These are phyloP conservation scores for Leucoraja erinaceus DNA, from an alignment of 2,113 vertebrate genomes.

Conservation along the genomic window DNA sequence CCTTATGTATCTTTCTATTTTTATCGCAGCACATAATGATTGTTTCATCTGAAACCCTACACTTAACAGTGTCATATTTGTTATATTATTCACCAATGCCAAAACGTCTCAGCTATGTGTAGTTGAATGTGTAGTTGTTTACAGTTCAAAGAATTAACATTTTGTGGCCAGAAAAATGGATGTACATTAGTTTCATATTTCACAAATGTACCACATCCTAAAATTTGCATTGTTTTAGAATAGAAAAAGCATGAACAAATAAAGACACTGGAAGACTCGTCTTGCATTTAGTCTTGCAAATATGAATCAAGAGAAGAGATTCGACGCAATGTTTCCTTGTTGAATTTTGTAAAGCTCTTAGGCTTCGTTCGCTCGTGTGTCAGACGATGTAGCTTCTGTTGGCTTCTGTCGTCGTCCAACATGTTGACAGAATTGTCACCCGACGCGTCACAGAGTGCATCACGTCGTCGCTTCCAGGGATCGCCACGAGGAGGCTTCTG, in stretches of 20 bases:
- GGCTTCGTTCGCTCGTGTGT: no score
- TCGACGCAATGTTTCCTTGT: neutral
- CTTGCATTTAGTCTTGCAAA: neutral
- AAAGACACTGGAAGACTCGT: neutral
- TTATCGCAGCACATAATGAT: slow-evolving; percentile 1
- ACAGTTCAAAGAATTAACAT: slow-evolving; percentile 19
- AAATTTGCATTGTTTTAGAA: neutral
- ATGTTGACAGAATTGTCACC: no score
- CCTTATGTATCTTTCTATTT: slow-evolving; percentile 29
- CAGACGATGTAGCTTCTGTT: no score
- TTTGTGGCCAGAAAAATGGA: neutral
- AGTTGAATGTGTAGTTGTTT: neutral
- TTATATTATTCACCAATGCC: slow-evolving; percentile 15
- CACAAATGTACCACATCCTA: neutral
- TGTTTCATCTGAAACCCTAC: slow-evolving; percentile 30
- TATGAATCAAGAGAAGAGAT: neutral
- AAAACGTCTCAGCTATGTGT: slow-evolving; percentile 21
- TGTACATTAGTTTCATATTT: neutral
- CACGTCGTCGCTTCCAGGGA: no score
- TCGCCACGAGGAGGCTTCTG: no score
- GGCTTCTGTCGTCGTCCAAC: no score
- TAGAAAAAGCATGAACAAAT: neutral
- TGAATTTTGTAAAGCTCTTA: neutral
- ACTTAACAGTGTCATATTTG: slow-evolving; percentile 23
- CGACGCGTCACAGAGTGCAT: no score